A percentile compares a stretch with the other conserved stretches of the same genome.
Evolutionary conservation across 1,140 invertebrate genomes (phyloP).

Genomic region (Lepidostoma basale): DNA sequence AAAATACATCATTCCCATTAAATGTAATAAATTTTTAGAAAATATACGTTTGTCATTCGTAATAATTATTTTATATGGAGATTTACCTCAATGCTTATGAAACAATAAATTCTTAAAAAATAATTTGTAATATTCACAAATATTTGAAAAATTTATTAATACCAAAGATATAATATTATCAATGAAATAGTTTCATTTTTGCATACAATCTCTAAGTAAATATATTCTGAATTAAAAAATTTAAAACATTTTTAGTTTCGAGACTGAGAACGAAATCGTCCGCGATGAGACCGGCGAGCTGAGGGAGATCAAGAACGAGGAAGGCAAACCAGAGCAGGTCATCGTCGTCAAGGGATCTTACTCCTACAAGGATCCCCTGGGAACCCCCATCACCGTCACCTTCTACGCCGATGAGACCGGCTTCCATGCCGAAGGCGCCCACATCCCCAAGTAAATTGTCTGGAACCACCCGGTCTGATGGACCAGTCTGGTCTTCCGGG

Average conservation of each 20-base stretch:
- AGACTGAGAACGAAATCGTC: constrained; percentile 52
- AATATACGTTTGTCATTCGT: too few species aligned
- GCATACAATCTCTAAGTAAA: background rate
- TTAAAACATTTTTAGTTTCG: constrained; percentile 49
- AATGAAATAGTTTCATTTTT: background rate
- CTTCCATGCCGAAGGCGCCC: constrained; percentile 58
- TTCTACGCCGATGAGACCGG: constrained; percentile 58
- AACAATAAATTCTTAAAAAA: too few species aligned
- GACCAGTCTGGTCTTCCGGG: background rate
- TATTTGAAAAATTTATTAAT: background rate
- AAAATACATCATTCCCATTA: too few species aligned
- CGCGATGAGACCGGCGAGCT: constrained; percentile 52
- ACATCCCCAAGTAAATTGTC: constrained; percentile 61
- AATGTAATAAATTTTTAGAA: too few species aligned
- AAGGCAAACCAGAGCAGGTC: constrained; percentile 54
- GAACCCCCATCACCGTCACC: constrained; percentile 50
- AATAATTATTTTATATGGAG: too few species aligned
- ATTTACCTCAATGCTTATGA: too few species aligned
- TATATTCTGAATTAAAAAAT: background rate
- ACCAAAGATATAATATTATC: background rate
- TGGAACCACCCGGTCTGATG: background rate
- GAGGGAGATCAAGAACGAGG: constrained; percentile 54
- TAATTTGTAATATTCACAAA: too few species aligned
- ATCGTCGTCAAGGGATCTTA: constrained; percentile 51
- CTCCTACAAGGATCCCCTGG: constrained; percentile 40